A percentile compares a stretch with the other conserved stretches of the same genome.
These are phyloP conservation scores for Neogale vison DNA, from an alignment of 2,113 vertebrate genomes.

Conservation along the genomic window DNA sequence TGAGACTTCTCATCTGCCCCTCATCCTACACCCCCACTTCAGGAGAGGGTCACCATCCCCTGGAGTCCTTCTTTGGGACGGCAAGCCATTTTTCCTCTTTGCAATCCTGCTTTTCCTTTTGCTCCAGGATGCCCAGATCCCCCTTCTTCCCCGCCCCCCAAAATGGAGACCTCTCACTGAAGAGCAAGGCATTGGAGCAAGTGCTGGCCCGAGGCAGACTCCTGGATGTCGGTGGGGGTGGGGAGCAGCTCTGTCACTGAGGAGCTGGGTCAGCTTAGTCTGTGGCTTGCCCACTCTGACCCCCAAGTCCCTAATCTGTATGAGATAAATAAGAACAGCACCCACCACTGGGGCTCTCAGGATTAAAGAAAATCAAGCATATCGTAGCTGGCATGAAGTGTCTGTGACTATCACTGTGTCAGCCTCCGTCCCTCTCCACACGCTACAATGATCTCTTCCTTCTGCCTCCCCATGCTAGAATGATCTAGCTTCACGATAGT, in stretches of 20 bases:
- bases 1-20: background rate
- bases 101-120: background rate
- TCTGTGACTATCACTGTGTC: background rate
- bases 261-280: background rate
- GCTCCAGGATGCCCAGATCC: background rate
- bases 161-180: background rate
- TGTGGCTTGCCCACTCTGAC: background rate
- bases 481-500: background rate
- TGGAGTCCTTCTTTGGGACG: background rate
- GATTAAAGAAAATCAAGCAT: background rate
- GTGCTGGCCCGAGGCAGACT: background rate
- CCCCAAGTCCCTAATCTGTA: background rate
- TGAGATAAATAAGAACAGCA: background rate
- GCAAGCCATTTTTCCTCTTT: background rate
- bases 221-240: too few species aligned
- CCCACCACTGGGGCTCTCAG: background rate
- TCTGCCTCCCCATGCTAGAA: background rate
- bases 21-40: background rate
- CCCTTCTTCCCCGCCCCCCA: background rate
- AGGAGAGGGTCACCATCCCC: background rate
- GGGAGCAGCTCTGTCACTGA: background rate
- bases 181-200: background rate
- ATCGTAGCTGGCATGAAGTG: accelerated
- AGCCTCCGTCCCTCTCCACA: background rate
- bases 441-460: background rate